These are phyloP conservation scores for Oncopodura yosiiana DNA, from an alignment of 1,140 invertebrate genomes.

Conservation along the genomic window DNA sequence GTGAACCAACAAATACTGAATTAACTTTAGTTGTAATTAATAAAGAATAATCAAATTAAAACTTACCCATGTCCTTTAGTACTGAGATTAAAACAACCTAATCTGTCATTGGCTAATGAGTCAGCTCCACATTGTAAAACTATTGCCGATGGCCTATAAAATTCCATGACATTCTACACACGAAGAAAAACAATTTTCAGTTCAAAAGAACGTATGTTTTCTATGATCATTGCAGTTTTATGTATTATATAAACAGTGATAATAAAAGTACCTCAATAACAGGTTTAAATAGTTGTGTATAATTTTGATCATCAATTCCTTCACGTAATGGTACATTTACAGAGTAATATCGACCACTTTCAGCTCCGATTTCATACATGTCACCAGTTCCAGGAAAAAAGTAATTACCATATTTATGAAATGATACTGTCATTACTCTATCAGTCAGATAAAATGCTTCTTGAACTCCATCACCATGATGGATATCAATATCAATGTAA, in stretches of 20 bases:
- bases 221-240: too few species aligned
- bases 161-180: slow-evolving; percentile 77
- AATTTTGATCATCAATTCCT: slow-evolving; percentile 91
- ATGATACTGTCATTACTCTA: slow-evolving; percentile 97
- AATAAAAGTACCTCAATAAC: slow-evolving; percentile 54
- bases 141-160: slow-evolving; percentile 91
- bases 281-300: slow-evolving; percentile 87
- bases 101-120: slow-evolving; percentile 85
- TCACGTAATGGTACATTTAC: slow-evolving; percentile 95
- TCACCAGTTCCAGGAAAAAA: slow-evolving; percentile 96
- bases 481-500: slow-evolving; percentile 99
- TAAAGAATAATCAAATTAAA: not conserved
- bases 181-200: slow-evolving; percentile 9
- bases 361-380: slow-evolving; percentile 94
- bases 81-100: slow-evolving; percentile 79
- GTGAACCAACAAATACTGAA: slow-evolving; percentile 3
- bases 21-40: not conserved
- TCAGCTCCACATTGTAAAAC: slow-evolving; percentile 98
- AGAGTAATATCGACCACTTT: slow-evolving; percentile 86
- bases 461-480: slow-evolving; percentile 98
- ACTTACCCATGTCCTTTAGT: slow-evolving; percentile 75
- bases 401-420: slow-evolving; percentile 97
- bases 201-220: too few species aligned
- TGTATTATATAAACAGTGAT: not conserved
- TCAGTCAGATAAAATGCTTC: slow-evolving; percentile 99